Base-by-base conservation (phyloP, 2,797 vertebrate genomes). In the Xyrichtys novacula region DNA sequence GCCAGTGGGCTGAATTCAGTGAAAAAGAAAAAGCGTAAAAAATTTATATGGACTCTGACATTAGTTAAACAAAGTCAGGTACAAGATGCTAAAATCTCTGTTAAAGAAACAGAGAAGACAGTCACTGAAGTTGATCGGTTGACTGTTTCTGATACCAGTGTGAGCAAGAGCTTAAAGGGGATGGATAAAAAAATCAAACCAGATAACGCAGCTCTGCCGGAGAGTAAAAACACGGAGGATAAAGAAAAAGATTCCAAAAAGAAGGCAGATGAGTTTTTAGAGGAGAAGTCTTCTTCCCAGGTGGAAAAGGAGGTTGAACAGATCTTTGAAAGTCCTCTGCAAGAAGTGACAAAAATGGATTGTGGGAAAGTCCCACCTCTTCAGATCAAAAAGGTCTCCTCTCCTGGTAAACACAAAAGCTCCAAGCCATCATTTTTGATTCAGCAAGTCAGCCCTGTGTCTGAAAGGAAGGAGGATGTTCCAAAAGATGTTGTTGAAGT, bases 311-410 rank as follows among this genome's bases (percentile, higher is more conserved):
- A 87, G 71, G 69, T 76, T 31, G 90, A 89, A 80, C 54, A 80
- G 8, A 14, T 67, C 57, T 71, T 59, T 63, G 92, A 89, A 88
- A 56, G 62, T 0, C 58, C 75, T 56, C 58, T 71, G 17, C 84
- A 88, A 65, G 90, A 91, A 68, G 58, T 66, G 1, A 55, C 65
- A 25, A 88, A 86, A 77, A 76, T n/a, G 0, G 90, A 91, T 23
- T 67, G 56, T 1, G 89, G 49, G 29, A 92, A 94, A 83, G 71
- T 94, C 25, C 93, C 92, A 28, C 92, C 93, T n/a, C 89, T 94
- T 75, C 94, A 95, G 78, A 93, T 94, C 38, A 95, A 94, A 81
- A 92, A 94, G 64, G 91, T 94, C 20, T 93, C 92, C 15, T 95
- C 94, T 60, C 94, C 94, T 16, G 89, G 90, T 34, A 94, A 93